A percentile compares a stretch with the other conserved stretches of the same genome.
These are phyloP conservation scores for Pseudorhiza aurosa DNA, from an alignment of 30 jellyfish, hydroid and myxozoan genomes.

Conservation along the genomic window DNA sequence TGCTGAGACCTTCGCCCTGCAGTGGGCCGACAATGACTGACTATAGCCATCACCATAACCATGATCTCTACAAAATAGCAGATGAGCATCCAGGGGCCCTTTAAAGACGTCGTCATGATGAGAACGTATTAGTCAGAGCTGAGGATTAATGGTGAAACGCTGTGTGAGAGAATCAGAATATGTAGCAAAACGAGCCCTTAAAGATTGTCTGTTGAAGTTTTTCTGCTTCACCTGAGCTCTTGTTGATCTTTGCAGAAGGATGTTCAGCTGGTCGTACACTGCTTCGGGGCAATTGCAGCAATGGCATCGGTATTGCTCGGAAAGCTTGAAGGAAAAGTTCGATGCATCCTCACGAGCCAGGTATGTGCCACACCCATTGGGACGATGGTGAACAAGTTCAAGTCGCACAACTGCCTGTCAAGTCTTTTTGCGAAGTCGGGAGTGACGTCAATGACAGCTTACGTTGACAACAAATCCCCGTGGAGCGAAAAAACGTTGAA, in stretches of 20 bases:
- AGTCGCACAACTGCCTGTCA: constrained; percentile 14
- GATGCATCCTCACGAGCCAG: constrained; percentile 46
- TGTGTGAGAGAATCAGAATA: no score
- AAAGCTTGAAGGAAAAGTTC: constrained; percentile 50
- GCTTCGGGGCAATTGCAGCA: constrained; percentile 42
- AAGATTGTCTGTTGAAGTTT: background rate
- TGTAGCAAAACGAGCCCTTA: no score
- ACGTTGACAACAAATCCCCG: constrained; percentile 28
- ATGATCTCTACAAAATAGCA: no score
- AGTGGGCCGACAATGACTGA: no score
- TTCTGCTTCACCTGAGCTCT: no score
- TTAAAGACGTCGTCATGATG: no score
- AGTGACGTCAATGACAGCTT: constrained; percentile 44
- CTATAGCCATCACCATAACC: no score
- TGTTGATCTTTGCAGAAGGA: constrained; percentile 29
- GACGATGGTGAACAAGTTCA: constrained; percentile 12
- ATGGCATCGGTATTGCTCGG: constrained; percentile 19
- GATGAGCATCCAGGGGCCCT: no score
- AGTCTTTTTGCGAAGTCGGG: constrained; percentile 10
- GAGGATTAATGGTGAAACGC: no score
- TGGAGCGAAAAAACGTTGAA: constrained; percentile 22
- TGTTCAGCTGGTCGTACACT: constrained; percentile 38
- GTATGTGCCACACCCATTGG: constrained; percentile 47
- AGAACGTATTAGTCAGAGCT: no score
- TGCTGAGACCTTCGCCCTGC: no score